Evolutionary conservation across 2,888 invertebrate genomes (phyloP), one percentile per base, ranked within the genome.

Genomic region (Phania funesta): DNA sequence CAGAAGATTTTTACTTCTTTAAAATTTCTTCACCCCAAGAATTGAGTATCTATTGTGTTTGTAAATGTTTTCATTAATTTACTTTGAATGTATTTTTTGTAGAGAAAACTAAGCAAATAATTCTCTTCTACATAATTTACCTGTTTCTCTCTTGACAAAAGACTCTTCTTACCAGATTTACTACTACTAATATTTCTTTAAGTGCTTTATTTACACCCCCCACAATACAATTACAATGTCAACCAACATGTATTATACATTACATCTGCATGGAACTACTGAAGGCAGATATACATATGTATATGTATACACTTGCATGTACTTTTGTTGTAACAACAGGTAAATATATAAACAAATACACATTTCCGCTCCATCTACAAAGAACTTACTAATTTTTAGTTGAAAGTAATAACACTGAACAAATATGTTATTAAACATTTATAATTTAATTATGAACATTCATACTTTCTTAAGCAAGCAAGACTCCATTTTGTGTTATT

Each of bases 341-440:
- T 13, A 54, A 79, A 56, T 75, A 64, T 70, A 80, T 46, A 67
- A 80, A 74, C 60, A n/a, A n/a, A n/a, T 80, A 80, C 74, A 68
- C 80, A 80, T 68, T 80, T 80, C 74, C 64, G 80, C 48, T 75
- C 26, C 44, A n/a, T 24, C 18, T 26, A 48, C 35, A 64, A 56
- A 54, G 50, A 65, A 18, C 11, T 26, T 22, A 32, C 16, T 70
- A 8, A 41, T 48, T 22, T 20, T 20, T 3, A 22, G 3, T 20
- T 35, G 18, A 46, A 13, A 58, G 44, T 13, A 18, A 16, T 8
- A 5, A 16, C 9, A 41, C 2, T 16, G 0, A 1, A 16, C 5
- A 16, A 16, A 44, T 38, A 4, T 38, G 3, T n/a, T 38, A 38
- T 38, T 38, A 11, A 38, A n/a, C 5, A 38, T 38, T 38, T 32